These are phyloP conservation scores for Heteronetta atricapilla DNA, from an alignment of 2,113 vertebrate species.

Conservation along the genomic window DNA sequence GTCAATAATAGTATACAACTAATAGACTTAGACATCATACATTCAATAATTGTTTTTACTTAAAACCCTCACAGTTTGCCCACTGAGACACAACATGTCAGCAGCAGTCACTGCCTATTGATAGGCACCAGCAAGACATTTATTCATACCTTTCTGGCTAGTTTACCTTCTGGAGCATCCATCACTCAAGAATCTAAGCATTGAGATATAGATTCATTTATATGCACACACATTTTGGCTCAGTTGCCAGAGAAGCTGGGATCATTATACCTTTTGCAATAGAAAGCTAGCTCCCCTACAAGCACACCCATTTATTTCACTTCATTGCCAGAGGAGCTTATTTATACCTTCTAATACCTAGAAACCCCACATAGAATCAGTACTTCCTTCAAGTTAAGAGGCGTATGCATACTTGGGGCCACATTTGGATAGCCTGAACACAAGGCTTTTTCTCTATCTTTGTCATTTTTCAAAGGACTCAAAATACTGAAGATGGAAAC, in stretches of 20 bases:
- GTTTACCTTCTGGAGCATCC: constrained; percentile 20
- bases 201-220: constrained; percentile 17
- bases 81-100: constrained; percentile 47
- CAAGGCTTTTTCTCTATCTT: neutral
- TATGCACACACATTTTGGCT: constrained; percentile 6
- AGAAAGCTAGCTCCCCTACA: constrained; percentile 9
- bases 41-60: constrained; percentile 72
- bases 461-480: neutral
- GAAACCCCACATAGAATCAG: neutral
- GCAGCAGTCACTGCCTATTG: constrained; percentile 25
- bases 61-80: constrained; percentile 52
- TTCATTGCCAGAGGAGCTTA: neutral
- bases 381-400: neutral
- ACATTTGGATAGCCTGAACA: neutral
- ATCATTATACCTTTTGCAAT: neutral
- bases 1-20: constrained; percentile 62
- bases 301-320: constrained; percentile 25
- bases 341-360: neutral
- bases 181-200: neutral
- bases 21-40: constrained; percentile 65
- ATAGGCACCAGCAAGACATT: constrained; percentile 14
- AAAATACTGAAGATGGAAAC: neutral
- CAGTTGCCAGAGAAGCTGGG: neutral
- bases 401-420: neutral
- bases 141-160: constrained; percentile 31